Percentiles rank a stretch among this genome's conserved stretches.
phyloP scores from a whole-genome alignment of 2,113 vertebrate genomes.

The Crotalus tigris region DNA sequence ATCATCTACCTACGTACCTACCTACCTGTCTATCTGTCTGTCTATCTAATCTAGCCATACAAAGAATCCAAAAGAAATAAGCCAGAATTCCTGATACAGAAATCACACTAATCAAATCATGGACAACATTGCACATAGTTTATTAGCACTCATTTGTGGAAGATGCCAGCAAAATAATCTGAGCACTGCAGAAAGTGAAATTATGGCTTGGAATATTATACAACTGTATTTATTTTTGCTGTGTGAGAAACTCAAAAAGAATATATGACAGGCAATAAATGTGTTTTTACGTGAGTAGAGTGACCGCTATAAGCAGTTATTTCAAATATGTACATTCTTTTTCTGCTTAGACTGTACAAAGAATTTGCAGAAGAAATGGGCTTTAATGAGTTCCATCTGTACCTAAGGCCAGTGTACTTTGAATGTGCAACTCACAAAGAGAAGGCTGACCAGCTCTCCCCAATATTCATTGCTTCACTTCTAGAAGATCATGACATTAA shows the following conservation, averaged over 20 bases:
- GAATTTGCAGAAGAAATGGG: constrained; percentile 64
- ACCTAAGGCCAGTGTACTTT: constrained; percentile 71
- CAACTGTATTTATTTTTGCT: background rate
- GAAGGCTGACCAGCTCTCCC: constrained; percentile 52
- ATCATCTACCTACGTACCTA: too few relatives aligned
- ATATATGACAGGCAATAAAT: background rate
- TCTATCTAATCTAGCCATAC: background rate
- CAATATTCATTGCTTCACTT: constrained; percentile 66
- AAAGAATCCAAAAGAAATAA: background rate
- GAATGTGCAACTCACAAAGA: constrained; percentile 64
- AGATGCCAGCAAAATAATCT: background rate
- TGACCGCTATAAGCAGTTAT: background rate
- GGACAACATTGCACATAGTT: background rate
- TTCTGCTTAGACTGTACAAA: constrained; percentile 66
- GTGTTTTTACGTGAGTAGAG: background rate
- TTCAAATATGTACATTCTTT: background rate
- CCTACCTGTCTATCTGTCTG: too few relatives aligned
- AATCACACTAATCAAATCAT: background rate
- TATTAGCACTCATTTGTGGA: background rate
- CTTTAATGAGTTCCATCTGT: constrained; percentile 72
- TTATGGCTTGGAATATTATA: background rate
- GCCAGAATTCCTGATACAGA: background rate
- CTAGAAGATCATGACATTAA: constrained; percentile 63
- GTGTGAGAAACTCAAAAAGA: background rate
- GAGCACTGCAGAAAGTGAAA: background rate